phyloP scores from a whole-genome alignment of 1,140 invertebrate species.

The Lamellibrachia luymesi region DNA sequence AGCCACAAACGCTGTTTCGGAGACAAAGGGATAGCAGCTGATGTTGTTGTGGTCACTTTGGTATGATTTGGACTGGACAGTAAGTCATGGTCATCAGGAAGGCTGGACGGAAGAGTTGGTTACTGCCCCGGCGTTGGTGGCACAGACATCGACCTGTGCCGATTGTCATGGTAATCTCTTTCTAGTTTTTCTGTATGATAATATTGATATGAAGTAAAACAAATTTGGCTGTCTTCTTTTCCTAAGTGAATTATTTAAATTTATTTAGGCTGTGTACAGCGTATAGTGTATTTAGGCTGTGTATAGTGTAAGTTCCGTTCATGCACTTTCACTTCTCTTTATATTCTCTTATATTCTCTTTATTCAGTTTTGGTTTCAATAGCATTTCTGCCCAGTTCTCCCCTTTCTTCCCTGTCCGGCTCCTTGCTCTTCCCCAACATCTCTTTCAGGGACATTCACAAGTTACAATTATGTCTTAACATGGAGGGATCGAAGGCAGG shows the following conservation, averaged over 20 bases:
- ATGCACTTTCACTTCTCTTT: no score
- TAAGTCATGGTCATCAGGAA: not conserved
- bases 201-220: no score
- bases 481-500: not conserved
- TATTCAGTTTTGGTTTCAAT: not conserved
- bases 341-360: no score
- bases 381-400: not conserved
- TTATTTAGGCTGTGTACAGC: no score
- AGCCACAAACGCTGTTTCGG: not conserved
- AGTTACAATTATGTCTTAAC: not conserved
- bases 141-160: not conserved
- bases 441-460: not conserved
- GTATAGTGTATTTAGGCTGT: no score
- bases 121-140: not conserved
- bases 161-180: not conserved
- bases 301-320: no score
- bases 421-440: not conserved
- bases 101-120: not conserved
- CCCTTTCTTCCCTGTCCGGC: not conserved
- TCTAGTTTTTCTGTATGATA: no score
- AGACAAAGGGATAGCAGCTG: not conserved
- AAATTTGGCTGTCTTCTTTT: no score
- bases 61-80: not conserved
- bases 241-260: no score
- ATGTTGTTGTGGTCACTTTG: not conserved